These are phyloP conservation scores for Eremophila alpestris DNA, from an alignment of 2,797 vertebrate species.

Conservation along the genomic window DNA sequence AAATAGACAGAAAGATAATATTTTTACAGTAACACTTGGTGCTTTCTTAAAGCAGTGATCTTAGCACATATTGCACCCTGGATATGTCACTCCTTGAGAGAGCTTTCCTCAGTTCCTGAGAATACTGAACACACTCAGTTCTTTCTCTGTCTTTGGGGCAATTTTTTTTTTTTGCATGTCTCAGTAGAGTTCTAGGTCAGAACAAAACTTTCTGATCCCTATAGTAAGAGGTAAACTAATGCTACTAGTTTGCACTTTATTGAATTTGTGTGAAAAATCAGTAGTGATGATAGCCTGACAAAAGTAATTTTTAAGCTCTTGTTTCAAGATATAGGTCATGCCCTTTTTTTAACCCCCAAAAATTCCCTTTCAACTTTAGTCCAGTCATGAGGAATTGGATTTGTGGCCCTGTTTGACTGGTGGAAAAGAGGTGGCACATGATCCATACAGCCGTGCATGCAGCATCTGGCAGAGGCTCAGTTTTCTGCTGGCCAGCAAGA, in stretches of 20 bases:
- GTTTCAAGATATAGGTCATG: background rate
- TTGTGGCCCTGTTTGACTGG: background rate
- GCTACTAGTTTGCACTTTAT: background rate
- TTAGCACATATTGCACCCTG: background rate
- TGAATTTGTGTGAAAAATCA: background rate
- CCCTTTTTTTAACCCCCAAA: background rate
- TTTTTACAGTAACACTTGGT: background rate
- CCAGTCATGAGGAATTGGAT: background rate
- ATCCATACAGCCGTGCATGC: constrained; percentile 17
- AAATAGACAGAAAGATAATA: background rate
- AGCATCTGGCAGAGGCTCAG: background rate
- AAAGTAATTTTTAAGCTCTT: background rate
- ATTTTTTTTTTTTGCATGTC: background rate
- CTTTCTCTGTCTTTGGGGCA: background rate
- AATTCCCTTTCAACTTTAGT: background rate
- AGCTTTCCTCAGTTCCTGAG: background rate
- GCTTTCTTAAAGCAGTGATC: background rate
- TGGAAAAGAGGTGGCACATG: background rate
- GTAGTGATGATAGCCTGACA: background rate
- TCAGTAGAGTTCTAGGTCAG: background rate
- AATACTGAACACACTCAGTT: background rate
- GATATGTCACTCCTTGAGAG: background rate
- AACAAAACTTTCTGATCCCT: background rate
- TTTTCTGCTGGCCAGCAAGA: background rate
- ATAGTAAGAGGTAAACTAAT: background rate